Percentiles rank a stretch among this genome's conserved stretches.
Conservation (phyloP, 37 sponge, comb jelly and placozoan genomes). For the Beroe forskalii region DNA sequence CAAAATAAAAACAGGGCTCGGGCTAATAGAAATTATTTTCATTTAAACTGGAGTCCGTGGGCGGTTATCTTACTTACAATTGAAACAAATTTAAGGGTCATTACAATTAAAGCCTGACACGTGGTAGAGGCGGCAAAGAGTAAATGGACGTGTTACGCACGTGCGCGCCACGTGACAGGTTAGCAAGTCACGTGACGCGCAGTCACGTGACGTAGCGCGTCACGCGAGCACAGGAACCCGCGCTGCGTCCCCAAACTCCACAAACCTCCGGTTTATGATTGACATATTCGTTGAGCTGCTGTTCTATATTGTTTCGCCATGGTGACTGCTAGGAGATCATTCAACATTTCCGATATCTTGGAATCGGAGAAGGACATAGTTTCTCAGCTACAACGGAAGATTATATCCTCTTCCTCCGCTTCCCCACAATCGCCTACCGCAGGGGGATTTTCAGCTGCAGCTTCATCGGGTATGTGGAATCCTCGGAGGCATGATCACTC, state of each 20-base stretch:
- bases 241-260: no score
- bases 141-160: background rate
- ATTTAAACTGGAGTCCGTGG: slow-evolving; percentile 32
- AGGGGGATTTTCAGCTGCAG: no score
- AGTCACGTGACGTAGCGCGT: background rate
- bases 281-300: no score
- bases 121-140: background rate
- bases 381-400: background rate
- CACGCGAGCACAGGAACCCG: background rate
- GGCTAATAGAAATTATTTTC: slow-evolving; percentile 38
- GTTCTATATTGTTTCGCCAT: no score
- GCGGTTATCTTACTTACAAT: slow-evolving; percentile 25
- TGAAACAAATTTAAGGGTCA: slow-evolving; percentile 62
- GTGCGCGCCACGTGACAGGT: slow-evolving; percentile 19
- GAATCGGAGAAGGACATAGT: slow-evolving; percentile 40
- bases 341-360: slow-evolving; percentile 43
- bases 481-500: no score
- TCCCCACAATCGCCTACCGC: background rate
- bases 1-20: slow-evolving; percentile 50
- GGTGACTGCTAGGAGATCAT: slow-evolving; percentile 48
- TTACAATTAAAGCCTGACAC: slow-evolving; percentile 33
- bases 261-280: background rate
- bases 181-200: background rate
- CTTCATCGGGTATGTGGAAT: no score
- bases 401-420: background rate